Conservation (phyloP, 2,797 vertebrate species). For the Myotis pilosus region DNA sequence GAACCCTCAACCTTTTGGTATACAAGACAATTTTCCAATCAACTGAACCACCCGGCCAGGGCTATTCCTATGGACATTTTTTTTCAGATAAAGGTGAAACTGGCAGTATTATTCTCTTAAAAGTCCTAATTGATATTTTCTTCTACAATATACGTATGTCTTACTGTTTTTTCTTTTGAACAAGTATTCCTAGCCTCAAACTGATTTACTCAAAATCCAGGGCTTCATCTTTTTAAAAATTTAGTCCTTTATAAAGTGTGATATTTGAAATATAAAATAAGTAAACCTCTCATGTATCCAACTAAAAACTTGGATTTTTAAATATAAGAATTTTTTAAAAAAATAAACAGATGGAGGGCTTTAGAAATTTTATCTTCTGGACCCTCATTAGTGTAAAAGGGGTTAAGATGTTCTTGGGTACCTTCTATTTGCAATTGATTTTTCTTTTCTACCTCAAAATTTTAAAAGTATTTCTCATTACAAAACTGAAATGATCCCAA, state of each 20-base stretch:
- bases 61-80: not conserved
- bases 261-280: conserved; percentile 4
- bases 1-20: not conserved
- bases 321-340: not conserved
- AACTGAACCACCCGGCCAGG: not conserved
- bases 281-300: not conserved
- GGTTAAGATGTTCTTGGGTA: not conserved
- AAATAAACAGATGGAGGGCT: not conserved
- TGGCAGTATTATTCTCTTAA: not conserved
- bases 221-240: conserved; percentile 2
- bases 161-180: not conserved
- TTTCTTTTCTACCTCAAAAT: not conserved
- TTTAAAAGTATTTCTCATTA: not conserved
- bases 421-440: not conserved
- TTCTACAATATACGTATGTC: not conserved
- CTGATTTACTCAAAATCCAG: not conserved
- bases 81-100: not conserved
- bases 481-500: not conserved
- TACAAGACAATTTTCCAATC: not conserved
- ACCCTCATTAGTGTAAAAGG: not conserved
- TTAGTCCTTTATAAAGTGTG: not conserved
- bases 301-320: not conserved
- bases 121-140: not conserved
- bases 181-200: not conserved
- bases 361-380: not conserved